Conservation (phyloP, 2,797 vertebrate genomes). For the Prunella strophiata region DNA sequence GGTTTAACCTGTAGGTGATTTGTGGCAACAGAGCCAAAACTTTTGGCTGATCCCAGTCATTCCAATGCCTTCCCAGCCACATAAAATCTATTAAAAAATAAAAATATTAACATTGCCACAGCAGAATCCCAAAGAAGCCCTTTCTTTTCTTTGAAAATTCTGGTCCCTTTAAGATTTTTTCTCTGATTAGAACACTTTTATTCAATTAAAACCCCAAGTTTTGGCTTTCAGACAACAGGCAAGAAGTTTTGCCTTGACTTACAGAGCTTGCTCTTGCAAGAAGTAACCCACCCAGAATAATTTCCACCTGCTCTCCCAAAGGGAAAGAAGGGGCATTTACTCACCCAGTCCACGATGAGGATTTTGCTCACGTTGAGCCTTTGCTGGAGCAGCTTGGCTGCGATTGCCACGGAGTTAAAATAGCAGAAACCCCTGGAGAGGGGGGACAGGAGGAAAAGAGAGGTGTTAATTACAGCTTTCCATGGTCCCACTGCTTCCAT, state of each 20-base stretch:
- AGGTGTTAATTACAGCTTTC: neutral
- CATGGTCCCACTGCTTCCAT: neutral
- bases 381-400: slow-evolving; percentile 95
- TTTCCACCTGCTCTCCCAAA: neutral
- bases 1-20: neutral
- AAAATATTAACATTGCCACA: neutral
- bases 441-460: neutral
- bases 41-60: neutral
- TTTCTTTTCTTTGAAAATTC: neutral
- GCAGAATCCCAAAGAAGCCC: neutral
- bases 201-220: neutral
- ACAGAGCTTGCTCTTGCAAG: neutral
- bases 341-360: slow-evolving; percentile 98
- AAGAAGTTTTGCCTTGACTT: neutral
- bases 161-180: neutral
- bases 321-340: slow-evolving; percentile 23
- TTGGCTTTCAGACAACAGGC: neutral
- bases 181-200: neutral
- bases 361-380: slow-evolving; percentile 93
- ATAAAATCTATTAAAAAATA: neutral
- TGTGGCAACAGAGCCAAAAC: neutral
- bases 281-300: neutral
- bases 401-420: slow-evolving; percentile 95
- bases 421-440: slow-evolving; percentile 95
- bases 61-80: neutral